phyloP scores from a whole-genome alignment of 2,797 vertebrate species.

The Chaetodon trifasciatus region DNA sequence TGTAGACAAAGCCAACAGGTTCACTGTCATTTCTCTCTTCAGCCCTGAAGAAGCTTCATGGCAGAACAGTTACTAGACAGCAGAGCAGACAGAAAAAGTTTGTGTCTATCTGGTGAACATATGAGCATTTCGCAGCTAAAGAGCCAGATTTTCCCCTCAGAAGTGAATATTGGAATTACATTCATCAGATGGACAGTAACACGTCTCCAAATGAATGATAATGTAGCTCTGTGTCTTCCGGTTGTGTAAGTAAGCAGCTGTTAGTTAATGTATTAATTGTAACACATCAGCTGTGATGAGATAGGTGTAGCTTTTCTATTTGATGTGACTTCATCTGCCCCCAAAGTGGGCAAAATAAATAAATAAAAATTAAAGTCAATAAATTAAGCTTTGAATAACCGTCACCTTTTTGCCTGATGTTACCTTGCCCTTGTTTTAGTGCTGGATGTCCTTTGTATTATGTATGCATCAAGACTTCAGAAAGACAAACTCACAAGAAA shows the following conservation, averaged over 20 bases:
- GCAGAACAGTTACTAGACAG: neutral
- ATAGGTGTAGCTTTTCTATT: neutral
- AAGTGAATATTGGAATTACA: neutral
- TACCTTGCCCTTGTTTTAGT: neutral
- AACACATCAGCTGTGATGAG: neutral
- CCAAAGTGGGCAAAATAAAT: neutral
- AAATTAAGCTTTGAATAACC: neutral
- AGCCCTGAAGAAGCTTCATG: neutral
- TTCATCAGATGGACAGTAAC: neutral
- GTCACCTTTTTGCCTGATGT: neutral
- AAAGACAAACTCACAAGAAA: neutral
- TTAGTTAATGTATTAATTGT: neutral
- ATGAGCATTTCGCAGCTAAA: neutral
- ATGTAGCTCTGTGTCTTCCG: neutral
- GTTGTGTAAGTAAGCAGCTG: neutral
- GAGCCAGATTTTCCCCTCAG: neutral
- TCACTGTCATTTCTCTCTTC: neutral
- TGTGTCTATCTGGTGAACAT: neutral
- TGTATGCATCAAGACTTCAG: neutral
- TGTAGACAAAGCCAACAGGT: neutral
- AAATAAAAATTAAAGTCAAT: neutral
- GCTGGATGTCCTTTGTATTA: neutral
- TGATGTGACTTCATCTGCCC: neutral
- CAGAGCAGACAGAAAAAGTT: neutral
- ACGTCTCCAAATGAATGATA: neutral